Percentiles rank a stretch among this genome's conserved stretches.
Evolutionary conservation across 1,140 invertebrate genomes (phyloP).

Genomic region (Halictus rubicundus): DNA sequence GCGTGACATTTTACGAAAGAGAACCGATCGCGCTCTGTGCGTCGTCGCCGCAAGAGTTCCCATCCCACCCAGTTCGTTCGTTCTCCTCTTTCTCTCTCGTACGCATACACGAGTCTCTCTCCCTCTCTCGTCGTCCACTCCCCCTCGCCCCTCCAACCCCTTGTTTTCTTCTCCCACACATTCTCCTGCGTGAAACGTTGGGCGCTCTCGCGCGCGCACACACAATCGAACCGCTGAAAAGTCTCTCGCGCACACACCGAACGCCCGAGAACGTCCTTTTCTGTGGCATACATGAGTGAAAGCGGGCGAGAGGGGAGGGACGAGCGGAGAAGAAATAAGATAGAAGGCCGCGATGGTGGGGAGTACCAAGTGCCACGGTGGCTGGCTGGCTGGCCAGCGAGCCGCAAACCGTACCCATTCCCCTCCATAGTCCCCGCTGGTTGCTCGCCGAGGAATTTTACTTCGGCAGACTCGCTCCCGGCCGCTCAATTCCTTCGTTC

Average conservation of each 20-base stretch:
- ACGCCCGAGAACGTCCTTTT: constrained; percentile 58
- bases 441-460: constrained; percentile 77
- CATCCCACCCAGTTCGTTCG: constrained; percentile 39
- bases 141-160: too few relatives aligned
- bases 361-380: constrained; percentile 75
- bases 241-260: constrained; percentile 8
- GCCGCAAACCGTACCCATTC: constrained; percentile 72
- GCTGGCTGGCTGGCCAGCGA: constrained; percentile 71
- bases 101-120: too few relatives aligned
- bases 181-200: constrained; percentile 13
- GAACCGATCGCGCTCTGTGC: constrained; percentile 49
- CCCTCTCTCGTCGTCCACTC: too few relatives aligned
- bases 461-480: constrained; percentile 75
- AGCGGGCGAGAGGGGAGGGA: constrained; percentile 42
- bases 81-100: not conserved
- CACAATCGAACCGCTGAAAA: constrained; percentile 9
- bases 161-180: constrained; percentile 22
- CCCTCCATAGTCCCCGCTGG: constrained; percentile 45
- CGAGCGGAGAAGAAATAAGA: constrained; percentile 41
- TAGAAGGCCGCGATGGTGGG: constrained; percentile 39
- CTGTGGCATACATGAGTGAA: constrained; percentile 54
- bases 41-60: constrained; percentile 33
- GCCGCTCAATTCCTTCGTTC: constrained; percentile 59
- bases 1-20: constrained; percentile 40
- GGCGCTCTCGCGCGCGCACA: constrained; percentile 1